Percentiles rank a stretch among this genome's conserved stretches.
phyloP scores from a whole-genome alignment of 2,888 invertebrate species.

The Synanthedon vespiformis region DNA sequence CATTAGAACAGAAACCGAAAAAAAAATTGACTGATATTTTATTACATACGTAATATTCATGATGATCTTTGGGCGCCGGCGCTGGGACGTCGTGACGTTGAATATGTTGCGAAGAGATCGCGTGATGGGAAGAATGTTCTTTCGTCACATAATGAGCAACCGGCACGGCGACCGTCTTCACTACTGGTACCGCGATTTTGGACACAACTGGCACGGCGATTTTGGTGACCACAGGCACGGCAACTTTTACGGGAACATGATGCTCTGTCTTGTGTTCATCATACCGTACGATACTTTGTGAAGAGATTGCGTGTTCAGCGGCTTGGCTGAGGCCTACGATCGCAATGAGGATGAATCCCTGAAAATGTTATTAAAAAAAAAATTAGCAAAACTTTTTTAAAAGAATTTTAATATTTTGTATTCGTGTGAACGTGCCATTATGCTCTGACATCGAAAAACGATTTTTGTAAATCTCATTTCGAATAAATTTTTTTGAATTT shows the following conservation, averaged over 20 bases:
- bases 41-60: slow-evolving; percentile 18
- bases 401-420: no score
- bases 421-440: no score
- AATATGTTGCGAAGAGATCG: slow-evolving; percentile 21
- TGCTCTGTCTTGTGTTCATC: slow-evolving; percentile 3
- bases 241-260: slow-evolving; percentile 1
- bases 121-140: slow-evolving; percentile 3
- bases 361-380: neutral
- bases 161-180: neutral
- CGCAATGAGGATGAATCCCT: slow-evolving; percentile 18
- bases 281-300: slow-evolving; percentile 20
- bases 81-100: slow-evolving; percentile 14
- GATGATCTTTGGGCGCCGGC: slow-evolving; percentile 7
- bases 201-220: neutral
- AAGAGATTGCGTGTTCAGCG: slow-evolving; percentile 23
- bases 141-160: neutral
- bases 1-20: no score
- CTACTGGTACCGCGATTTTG: neutral
- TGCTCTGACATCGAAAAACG: no score
- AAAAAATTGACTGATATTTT: no score
- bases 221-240: neutral
- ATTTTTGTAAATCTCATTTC: no score
- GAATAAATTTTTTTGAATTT: no score
- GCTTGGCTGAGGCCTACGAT: slow-evolving; percentile 20
- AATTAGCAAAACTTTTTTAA: no score